These are phyloP conservation scores for Holothuria glaberrima DNA, from an alignment of 35 echinoderm and acorn worm genomes.

Conservation along the genomic window DNA sequence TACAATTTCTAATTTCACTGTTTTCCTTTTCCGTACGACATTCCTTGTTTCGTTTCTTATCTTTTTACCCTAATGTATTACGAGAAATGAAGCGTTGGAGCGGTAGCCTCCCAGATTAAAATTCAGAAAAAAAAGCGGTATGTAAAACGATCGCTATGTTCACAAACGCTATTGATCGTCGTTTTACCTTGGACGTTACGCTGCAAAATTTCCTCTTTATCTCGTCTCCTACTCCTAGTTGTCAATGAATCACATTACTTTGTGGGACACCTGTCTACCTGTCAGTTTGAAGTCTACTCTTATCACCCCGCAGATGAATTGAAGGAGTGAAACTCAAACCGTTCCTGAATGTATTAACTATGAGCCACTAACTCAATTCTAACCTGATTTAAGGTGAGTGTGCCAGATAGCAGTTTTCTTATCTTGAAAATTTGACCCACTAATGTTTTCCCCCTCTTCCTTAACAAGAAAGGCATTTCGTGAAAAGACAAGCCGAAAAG, in stretches of 20 bases:
- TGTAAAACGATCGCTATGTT: slow-evolving; percentile 42
- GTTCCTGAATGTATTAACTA: slow-evolving; percentile 45
- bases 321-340: slow-evolving; percentile 31
- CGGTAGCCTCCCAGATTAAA: slow-evolving; percentile 9
- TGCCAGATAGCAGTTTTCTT: slow-evolving; percentile 28
- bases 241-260: slow-evolving; percentile 48
- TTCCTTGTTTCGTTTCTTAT: not conserved
- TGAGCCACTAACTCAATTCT: slow-evolving; percentile 51
- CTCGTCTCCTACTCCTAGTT: not conserved
- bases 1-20: too few species aligned
- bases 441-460: slow-evolving; percentile 25
- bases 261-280: slow-evolving; percentile 41
- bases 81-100: slow-evolving; percentile 13
- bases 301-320: slow-evolving; percentile 38
- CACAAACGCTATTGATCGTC: slow-evolving; percentile 32
- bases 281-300: slow-evolving; percentile 34
- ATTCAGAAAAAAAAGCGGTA: slow-evolving; percentile 4
- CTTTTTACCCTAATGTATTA: slow-evolving; percentile 30
- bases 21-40: too few species aligned
- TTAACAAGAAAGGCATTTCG: slow-evolving; percentile 30
- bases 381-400: slow-evolving; percentile 51
- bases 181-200: not conserved
- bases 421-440: slow-evolving; percentile 53
- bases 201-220: too few species aligned
- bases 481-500: slow-evolving; percentile 18